Percentiles rank a stretch among this genome's conserved stretches.
Evolutionary conservation across 2,888 invertebrate genomes (phyloP).

Genomic region (Sialis fuliginosa): DNA sequence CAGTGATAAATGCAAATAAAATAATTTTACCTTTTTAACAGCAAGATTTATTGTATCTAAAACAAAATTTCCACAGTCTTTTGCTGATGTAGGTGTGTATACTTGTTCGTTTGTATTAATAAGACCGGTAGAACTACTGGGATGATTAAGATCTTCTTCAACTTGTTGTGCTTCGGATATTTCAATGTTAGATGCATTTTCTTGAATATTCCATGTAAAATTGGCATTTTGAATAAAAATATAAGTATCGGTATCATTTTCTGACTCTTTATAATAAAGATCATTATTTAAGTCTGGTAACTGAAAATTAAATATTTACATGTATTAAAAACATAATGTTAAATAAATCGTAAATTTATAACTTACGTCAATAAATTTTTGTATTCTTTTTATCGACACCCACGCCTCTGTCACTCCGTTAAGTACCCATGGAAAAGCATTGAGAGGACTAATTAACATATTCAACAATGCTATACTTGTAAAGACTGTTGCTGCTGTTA

Average conservation of each 20-base stretch:
- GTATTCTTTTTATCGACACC: constrained; percentile 81
- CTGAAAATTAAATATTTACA: constrained; percentile 22
- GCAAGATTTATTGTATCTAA: constrained; percentile 16
- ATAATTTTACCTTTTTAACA: constrained; percentile 23
- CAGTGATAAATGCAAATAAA: no score
- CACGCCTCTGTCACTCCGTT: constrained; percentile 92
- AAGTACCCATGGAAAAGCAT: constrained; percentile 96
- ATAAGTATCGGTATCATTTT: constrained; percentile 31
- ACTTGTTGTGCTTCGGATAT: neutral
- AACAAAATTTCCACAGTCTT: no score
- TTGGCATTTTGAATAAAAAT: constrained; percentile 38
- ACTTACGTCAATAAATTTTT: constrained; percentile 59
- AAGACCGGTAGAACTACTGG: constrained; percentile 8
- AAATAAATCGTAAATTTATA: constrained; percentile 1
- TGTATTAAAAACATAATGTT: neutral
- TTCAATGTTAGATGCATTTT: neutral
- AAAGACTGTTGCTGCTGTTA: constrained; percentile 82
- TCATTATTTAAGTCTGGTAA: constrained; percentile 42
- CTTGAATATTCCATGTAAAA: constrained; percentile 33
- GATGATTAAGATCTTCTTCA: neutral
- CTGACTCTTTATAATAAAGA: constrained; percentile 37
- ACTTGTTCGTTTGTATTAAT: no score
- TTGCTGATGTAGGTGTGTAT: no score
- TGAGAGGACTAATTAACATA: constrained; percentile 89
- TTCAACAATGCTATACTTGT: constrained; percentile 88